These are phyloP conservation scores for Nymphalis io DNA, from an alignment of 1,140 invertebrate genomes.

Conservation along the genomic window DNA sequence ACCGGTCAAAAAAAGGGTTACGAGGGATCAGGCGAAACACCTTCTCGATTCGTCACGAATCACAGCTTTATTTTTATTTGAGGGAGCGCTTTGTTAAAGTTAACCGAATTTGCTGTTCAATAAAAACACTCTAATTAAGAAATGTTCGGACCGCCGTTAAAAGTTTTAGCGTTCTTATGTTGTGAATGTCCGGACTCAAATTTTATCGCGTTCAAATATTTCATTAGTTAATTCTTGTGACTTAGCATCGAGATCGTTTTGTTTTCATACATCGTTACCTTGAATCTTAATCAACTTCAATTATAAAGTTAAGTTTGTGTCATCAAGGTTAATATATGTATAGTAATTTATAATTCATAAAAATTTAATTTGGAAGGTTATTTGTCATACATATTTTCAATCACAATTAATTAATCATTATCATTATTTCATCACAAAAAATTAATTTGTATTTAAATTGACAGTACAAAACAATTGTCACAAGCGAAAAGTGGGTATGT, in stretches of 20 bases:
- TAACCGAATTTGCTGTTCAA: conserved; percentile 78
- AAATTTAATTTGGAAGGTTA: too few species aligned
- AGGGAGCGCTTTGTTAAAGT: conserved; percentile 73
- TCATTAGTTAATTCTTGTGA: conserved; percentile 48
- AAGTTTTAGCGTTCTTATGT: conserved; percentile 57
- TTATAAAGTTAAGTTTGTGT: not conserved
- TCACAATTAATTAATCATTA: too few species aligned
- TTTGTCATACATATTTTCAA: too few species aligned
- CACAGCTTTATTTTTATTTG: conserved; percentile 77
- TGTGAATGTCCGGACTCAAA: conserved; percentile 40
- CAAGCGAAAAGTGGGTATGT: too few species aligned
- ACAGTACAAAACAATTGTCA: too few species aligned
- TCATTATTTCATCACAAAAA: too few species aligned
- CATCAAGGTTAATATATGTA: too few species aligned
- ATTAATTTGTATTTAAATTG: too few species aligned
- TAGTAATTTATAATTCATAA: too few species aligned
- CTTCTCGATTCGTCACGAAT: conserved; percentile 76
- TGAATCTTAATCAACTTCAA: not conserved
- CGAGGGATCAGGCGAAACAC: conserved; percentile 70
- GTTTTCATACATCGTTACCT: not conserved
- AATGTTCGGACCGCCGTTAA: conserved; percentile 71
- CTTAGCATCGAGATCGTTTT: not conserved
- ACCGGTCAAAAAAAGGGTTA: conserved; percentile 75
- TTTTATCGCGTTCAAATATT: conserved; percentile 57
- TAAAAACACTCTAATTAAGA: conserved; percentile 79